These are phyloP conservation scores for Palythoa heliodiscus DNA, from an alignment of 92 coral and sea anemone species.

Conservation along the genomic window DNA sequence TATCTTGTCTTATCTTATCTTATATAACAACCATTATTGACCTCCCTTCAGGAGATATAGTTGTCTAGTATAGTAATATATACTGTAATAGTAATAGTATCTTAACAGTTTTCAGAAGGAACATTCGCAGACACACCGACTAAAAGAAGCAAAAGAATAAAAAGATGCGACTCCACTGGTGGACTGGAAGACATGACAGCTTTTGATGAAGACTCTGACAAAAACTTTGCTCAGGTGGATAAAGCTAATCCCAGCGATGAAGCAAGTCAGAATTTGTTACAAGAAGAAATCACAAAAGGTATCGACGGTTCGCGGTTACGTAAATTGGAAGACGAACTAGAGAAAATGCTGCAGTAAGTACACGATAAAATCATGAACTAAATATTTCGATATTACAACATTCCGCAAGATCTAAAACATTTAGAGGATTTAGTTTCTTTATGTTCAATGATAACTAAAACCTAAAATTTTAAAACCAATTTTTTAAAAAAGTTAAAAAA, in stretches of 20 bases:
- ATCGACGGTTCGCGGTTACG: conserved; percentile 50
- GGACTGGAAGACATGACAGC: conserved; percentile 11
- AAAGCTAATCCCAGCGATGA: neutral
- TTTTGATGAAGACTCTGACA: neutral
- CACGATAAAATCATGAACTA: neutral
- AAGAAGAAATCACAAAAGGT: neutral
- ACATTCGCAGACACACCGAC: conserved; percentile 34
- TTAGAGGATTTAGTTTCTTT: too few relatives aligned
- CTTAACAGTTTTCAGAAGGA: conserved; percentile 6
- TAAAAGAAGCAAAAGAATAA: conserved; percentile 42
- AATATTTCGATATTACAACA: neutral
- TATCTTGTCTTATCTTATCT: too few relatives aligned
- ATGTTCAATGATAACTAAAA: neutral
- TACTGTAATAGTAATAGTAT: too few relatives aligned
- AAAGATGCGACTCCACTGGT: conserved; percentile 20
- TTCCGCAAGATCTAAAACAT: too few relatives aligned
- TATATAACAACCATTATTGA: too few relatives aligned
- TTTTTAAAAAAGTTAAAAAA: too few relatives aligned
- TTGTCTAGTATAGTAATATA: too few relatives aligned
- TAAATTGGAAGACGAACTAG: conserved; percentile 87
- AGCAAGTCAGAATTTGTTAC: conserved; percentile 7
- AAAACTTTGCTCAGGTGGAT: neutral
- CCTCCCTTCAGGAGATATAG: too few relatives aligned
- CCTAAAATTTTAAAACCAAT: neutral
- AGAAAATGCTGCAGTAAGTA: conserved; percentile 97